phyloP scores from a whole-genome alignment of 2,113 vertebrate species.

The Orycteropus afer region DNA sequence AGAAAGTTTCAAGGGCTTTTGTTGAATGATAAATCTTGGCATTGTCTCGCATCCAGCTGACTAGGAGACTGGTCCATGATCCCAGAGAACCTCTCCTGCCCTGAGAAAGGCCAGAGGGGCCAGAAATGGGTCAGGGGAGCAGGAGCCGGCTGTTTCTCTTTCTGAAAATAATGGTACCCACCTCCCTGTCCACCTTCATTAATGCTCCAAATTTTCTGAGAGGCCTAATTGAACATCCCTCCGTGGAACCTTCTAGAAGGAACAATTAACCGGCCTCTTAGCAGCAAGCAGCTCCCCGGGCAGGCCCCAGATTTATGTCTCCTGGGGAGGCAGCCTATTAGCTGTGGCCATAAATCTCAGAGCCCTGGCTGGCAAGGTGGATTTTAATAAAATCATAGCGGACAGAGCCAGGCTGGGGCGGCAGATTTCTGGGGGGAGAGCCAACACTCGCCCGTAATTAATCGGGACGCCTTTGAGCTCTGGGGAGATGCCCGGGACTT shows the following conservation, averaged over 20 bases:
- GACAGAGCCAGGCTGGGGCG: slow-evolving; percentile 83
- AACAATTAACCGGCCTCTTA: slow-evolving; percentile 85
- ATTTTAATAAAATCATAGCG: slow-evolving; percentile 89
- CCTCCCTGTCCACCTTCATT: slow-evolving; percentile 70
- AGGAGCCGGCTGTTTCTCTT: not conserved
- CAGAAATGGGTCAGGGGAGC: not conserved
- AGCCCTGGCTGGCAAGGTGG: slow-evolving; percentile 85
- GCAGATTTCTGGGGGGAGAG: slow-evolving; percentile 85
- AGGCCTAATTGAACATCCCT: slow-evolving; percentile 81
- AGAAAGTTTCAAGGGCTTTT: not conserved
- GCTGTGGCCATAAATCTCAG: slow-evolving; percentile 86
- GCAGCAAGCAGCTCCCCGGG: slow-evolving; percentile 83
- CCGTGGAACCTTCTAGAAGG: slow-evolving; percentile 72
- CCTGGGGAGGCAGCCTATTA: slow-evolving; percentile 88
- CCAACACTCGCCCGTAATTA: slow-evolving; percentile 88
- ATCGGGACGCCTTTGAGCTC: slow-evolving; percentile 83
- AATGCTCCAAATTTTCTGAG: slow-evolving; percentile 79
- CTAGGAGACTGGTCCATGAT: accelerated
- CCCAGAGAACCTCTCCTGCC: not conserved
- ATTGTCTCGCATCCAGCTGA: not conserved
- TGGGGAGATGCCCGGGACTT: slow-evolving; percentile 83
- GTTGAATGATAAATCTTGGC: not conserved
- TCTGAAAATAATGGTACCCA: slow-evolving; percentile 71
- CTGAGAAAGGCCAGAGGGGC: not conserved
- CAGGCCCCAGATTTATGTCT: slow-evolving; percentile 86